phyloP scores from a whole-genome alignment of 2,113 vertebrate species.

The Strigops habroptila region DNA sequence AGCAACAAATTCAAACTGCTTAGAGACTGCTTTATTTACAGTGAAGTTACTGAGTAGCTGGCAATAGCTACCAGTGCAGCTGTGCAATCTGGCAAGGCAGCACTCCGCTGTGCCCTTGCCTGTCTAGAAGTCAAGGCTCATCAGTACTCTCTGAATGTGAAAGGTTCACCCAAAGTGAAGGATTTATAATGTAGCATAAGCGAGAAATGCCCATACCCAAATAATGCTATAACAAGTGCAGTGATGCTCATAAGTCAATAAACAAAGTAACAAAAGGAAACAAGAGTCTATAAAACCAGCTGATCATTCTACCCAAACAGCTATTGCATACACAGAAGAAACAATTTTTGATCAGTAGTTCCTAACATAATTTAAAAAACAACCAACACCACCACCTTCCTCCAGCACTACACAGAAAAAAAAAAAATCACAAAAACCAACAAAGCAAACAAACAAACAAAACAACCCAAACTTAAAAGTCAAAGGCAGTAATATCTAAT shows the following conservation, averaged over 20 bases:
- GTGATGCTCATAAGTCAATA: not conserved
- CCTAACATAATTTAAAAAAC: not conserved
- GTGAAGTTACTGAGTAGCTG: not conserved
- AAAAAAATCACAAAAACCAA: not conserved
- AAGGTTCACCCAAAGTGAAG: not conserved
- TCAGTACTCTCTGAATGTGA: not conserved
- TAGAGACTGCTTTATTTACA: slow-evolving; percentile 6
- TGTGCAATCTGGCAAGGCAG: slow-evolving; percentile 9
- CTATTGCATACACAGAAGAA: not conserved
- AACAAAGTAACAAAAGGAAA: not conserved
- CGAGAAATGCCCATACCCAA: not conserved
- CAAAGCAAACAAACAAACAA: not conserved
- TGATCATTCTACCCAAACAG: not conserved
- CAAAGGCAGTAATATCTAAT: not conserved
- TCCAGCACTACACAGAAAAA: not conserved
- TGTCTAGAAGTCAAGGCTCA: slow-evolving; percentile 24
- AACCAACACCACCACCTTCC: not conserved
- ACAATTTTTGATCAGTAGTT: not conserved
- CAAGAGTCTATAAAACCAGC: not conserved
- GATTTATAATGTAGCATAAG: not conserved
- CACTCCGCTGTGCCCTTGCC: not conserved
- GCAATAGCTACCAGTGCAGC: not conserved
- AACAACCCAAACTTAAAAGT: not conserved
- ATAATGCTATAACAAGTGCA: not conserved
- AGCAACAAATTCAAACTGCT: slow-evolving; percentile 7